A percentile compares a stretch with the other conserved stretches of the same genome.
phyloP scores from a whole-genome alignment of 2,888 invertebrate genomes.

The Malachius bipustulatus region DNA sequence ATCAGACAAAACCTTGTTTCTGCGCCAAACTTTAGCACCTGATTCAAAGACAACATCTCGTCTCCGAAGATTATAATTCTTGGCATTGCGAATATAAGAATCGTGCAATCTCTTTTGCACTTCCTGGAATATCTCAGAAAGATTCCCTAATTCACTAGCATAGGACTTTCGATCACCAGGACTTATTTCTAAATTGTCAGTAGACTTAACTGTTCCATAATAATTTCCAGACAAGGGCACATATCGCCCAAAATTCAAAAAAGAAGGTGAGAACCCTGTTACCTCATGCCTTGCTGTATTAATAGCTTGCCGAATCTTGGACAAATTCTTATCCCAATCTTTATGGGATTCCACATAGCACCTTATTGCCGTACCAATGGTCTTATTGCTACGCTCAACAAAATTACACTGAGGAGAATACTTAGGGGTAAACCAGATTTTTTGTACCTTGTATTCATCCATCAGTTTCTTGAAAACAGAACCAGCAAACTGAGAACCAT shows the following conservation, averaged over 20 bases:
- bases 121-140: neutral
- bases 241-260: neutral
- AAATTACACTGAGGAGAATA: neutral
- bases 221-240: neutral
- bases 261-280: neutral
- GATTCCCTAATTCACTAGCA: neutral
- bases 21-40: slow-evolving; percentile 13
- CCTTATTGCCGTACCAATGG: neutral
- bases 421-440: slow-evolving; percentile 1
- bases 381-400: neutral
- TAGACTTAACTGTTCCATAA: neutral
- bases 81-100: neutral
- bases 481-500: slow-evolving; percentile 2
- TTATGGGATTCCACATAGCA: neutral
- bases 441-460: slow-evolving; percentile 3
- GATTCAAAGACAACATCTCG: slow-evolving; percentile 7
- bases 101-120: neutral
- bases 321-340: neutral
- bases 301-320: slow-evolving; percentile 1
- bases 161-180: neutral
- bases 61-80: slow-evolving; percentile 3
- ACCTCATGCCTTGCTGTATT: slow-evolving; percentile 2
- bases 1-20: slow-evolving; percentile 14
- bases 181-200: neutral
- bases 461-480: neutral